A percentile compares a stretch with the other conserved stretches of the same genome.
Evolutionary conservation across 2,113 vertebrate species (phyloP).

Genomic region (Neoarius graeffei): DNA sequence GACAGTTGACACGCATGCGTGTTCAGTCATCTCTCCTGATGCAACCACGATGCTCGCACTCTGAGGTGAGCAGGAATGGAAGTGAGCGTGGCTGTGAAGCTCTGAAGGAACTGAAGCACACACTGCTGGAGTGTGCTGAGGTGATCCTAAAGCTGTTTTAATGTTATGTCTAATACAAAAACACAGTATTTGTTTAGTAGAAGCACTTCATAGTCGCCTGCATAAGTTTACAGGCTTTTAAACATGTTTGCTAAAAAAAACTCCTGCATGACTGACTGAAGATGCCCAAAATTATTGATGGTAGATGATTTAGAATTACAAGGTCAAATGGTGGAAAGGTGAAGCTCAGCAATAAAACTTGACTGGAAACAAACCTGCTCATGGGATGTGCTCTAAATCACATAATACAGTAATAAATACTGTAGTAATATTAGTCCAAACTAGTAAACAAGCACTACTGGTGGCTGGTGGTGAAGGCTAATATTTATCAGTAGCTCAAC

Average conservation of each 20-base stretch:
- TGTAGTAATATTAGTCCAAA: background rate
- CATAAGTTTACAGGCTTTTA: background rate
- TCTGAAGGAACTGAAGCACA: background rate
- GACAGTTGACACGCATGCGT: too few species aligned
- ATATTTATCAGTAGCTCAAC: too few species aligned
- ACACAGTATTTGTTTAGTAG: background rate
- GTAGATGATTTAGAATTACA: background rate
- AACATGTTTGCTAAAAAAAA: background rate
- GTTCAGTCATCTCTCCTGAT: background rate
- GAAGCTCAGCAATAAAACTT: background rate
- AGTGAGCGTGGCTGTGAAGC: background rate
- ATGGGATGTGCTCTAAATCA: background rate
- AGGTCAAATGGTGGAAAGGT: constrained; percentile 13
- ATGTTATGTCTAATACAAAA: background rate
- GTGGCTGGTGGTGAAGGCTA: too few species aligned
- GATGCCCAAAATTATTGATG: background rate
- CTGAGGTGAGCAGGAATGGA: background rate
- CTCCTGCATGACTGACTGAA: background rate
- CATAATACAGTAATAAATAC: background rate
- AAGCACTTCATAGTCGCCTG: background rate
- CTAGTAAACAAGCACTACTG: background rate
- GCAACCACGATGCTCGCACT: background rate
- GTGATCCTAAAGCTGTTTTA: background rate
- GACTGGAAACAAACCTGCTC: constrained; percentile 1
- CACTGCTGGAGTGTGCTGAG: background rate